Evolutionary conservation across 2,113 vertebrate genomes (phyloP).

Genomic region (Phalacrocorax pelagicus): DNA sequence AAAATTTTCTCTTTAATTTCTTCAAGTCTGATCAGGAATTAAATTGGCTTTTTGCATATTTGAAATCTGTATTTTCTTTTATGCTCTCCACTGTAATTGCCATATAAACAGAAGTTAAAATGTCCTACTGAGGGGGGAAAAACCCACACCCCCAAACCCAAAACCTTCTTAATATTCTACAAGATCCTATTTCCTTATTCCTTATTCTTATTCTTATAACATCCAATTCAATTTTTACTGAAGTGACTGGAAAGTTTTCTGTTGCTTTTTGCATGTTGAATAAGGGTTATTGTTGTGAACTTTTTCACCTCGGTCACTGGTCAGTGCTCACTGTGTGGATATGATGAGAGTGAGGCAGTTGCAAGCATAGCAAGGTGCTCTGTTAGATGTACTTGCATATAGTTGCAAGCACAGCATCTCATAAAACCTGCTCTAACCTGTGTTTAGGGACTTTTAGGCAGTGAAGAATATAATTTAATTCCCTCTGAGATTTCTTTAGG

Average conservation of each 20-base stretch:
- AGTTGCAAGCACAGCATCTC: slow-evolving; percentile 37
- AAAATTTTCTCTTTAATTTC: not conserved
- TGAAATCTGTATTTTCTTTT: not conserved
- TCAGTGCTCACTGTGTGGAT: not conserved
- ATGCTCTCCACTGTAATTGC: not conserved
- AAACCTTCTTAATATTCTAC: not conserved
- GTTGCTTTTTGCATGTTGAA: not conserved
- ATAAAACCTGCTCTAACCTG: slow-evolving; percentile 31
- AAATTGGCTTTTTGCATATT: not conserved
- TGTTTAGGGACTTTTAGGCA: slow-evolving; percentile 53
- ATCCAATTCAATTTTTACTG: not conserved
- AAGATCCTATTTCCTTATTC: not conserved
- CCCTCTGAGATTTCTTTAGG: slow-evolving; percentile 56
- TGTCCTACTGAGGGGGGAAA: not conserved
- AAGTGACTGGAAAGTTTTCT: not conserved
- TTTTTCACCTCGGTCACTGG: not conserved
- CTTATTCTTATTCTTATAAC: not conserved
- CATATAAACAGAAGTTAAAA: not conserved
- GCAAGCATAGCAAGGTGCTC: not conserved
- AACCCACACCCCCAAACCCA: not conserved
- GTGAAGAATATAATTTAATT: slow-evolving; percentile 68
- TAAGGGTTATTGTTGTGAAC: slow-evolving; percentile 1
- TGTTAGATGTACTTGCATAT: slow-evolving; percentile 5
- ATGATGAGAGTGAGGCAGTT: slow-evolving; percentile 20
- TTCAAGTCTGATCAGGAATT: not conserved